Evolutionary conservation across 2,797 vertebrate genomes (phyloP), one percentile per base, ranked within the genome.

Genomic region (Phoxinus dragarum): DNA sequence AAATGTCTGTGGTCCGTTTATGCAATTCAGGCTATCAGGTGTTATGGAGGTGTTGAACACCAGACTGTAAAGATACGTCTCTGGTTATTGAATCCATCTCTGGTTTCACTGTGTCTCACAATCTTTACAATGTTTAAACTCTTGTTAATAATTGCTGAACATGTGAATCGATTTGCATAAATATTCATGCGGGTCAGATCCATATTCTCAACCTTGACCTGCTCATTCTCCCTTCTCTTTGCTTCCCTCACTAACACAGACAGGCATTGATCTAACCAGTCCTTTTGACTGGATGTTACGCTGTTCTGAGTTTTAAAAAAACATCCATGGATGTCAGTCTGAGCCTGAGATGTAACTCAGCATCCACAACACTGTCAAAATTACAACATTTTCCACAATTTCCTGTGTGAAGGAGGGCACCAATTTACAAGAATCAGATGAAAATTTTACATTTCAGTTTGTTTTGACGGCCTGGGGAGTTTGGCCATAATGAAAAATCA

Each of bases 61-160:
- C 67, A 68, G 56, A 61, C 40, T 40, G 19, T 52, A 44, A 47
- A 9, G 21, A 54, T 21, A 52, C 19, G 2, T 52, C 31, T 31
- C 56, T 47, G 61, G 59, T 52, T 27, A 31, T 12, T 80, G 38
- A 7, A 64, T 87, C 12, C 61, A 85, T 87, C 82, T 80, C 71
- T 38, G n/a, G 17, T 61, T 86, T 61, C 42, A 82, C 27, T 88
- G 47, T 42, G 78, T 85, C 79, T 77, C 76, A 64, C 3, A 75
- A 56, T 72, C 52, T 79, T 38, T 27, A 27, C 27, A 27, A 27
- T 84, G 59, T 47, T 75, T 47, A 80, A 69, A n/a, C 40, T 54
- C 80, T 76, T 80, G 78, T 81, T 88, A 67, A 80, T 80, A 82
- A 71, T n/a, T 73, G 81, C 78, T 82, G 66, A 80, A 86, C 71